Evolutionary conservation across 2,797 vertebrate species (phyloP).

Genomic region (Avahi laniger): DNA sequence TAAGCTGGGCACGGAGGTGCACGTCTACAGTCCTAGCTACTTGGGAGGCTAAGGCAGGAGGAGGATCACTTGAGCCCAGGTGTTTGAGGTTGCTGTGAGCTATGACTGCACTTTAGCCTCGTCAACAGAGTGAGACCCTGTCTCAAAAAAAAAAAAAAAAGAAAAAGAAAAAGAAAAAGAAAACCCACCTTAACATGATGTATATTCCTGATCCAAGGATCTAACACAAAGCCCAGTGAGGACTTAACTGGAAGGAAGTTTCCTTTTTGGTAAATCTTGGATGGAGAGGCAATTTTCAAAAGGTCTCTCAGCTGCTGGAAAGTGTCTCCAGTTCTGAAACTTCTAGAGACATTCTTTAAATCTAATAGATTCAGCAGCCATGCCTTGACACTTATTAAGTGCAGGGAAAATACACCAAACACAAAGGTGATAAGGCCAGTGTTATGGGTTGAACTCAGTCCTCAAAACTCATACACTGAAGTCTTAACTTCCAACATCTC

Average conservation of each 20-base stretch:
- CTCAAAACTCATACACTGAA: not conserved
- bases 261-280: not conserved
- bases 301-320: not conserved
- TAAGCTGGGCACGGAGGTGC: not conserved
- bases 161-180: not conserved
- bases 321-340: not conserved
- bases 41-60: not conserved
- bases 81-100: not conserved
- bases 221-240: not conserved
- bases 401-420: not conserved
- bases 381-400: not conserved
- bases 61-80: not conserved
- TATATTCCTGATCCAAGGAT: not conserved
- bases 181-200: not conserved
- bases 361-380: not conserved
- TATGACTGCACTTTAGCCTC: not conserved
- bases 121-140: not conserved
- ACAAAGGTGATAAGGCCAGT: not conserved
- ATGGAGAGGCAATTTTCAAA: not conserved
- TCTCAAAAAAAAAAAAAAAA: not conserved
- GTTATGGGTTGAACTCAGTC: not conserved
- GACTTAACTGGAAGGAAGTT: not conserved
- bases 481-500: not conserved
- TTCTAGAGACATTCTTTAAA: not conserved
- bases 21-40: not conserved